phyloP scores from a whole-genome alignment of 37 sponge, comb jelly and placozoan genomes.

The Geodia barretti region DNA sequence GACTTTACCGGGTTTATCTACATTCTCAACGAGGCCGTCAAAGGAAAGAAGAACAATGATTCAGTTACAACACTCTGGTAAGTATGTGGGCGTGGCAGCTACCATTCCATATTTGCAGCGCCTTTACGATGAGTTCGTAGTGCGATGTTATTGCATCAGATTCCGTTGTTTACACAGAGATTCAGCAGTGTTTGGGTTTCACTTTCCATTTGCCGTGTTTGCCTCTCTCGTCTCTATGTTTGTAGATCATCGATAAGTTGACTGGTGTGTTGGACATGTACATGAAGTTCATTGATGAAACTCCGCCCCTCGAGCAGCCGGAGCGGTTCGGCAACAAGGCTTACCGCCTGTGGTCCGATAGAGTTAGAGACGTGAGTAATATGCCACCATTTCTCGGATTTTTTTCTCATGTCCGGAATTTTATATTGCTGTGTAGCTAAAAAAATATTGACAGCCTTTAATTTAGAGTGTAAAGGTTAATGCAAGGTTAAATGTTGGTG shows the following conservation, averaged over 20 bases:
- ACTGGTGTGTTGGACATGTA: slow-evolving; percentile 49
- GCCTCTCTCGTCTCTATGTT: too few relatives aligned
- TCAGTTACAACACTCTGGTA: slow-evolving; percentile 31
- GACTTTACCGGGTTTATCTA: slow-evolving; percentile 73
- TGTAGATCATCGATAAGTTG: slow-evolving; percentile 39
- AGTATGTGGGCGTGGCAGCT: slow-evolving; percentile 28
- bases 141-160: too few relatives aligned
- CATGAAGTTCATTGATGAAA: slow-evolving; percentile 74
- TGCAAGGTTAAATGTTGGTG: too few relatives aligned
- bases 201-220: too few relatives aligned
- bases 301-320: slow-evolving; percentile 78
- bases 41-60: slow-evolving; percentile 62
- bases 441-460: too few relatives aligned
- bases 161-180: too few relatives aligned
- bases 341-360: slow-evolving; percentile 79
- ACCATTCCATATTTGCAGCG: too few relatives aligned
- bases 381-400: slow-evolving; percentile 2
- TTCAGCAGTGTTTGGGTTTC: too few relatives aligned
- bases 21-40: slow-evolving; percentile 66
- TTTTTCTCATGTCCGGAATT: too few relatives aligned
- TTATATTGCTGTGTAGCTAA: too few relatives aligned
- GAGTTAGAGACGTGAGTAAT: slow-evolving; percentile 49
- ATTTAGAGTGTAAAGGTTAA: too few relatives aligned
- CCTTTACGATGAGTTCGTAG: too few relatives aligned
- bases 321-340: slow-evolving; percentile 97